phyloP scores from a whole-genome alignment of 2,797 vertebrate genomes.

The Crypturellus tataupa region DNA sequence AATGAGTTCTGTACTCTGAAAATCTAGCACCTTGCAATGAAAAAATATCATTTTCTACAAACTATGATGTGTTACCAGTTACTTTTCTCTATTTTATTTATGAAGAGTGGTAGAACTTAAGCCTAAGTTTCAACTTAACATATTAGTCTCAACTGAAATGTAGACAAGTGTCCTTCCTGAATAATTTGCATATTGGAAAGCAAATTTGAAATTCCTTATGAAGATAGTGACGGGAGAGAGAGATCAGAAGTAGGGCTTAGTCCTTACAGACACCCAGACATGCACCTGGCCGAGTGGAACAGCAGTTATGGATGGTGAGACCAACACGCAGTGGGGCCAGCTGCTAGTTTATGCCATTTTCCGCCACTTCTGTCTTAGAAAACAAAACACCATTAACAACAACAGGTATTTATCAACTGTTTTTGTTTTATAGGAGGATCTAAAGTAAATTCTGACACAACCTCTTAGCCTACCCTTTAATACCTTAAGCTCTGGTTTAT shows the following conservation, averaged over 20 bases:
- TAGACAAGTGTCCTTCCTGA: background rate
- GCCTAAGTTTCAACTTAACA: background rate
- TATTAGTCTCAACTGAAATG: background rate
- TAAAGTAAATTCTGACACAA: background rate
- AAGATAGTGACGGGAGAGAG: accelerated
- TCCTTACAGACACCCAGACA: background rate
- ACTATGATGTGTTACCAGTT: background rate
- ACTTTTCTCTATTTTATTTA: background rate
- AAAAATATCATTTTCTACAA: background rate
- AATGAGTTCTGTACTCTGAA: background rate
- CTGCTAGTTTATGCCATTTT: background rate
- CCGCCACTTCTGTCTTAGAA: background rate
- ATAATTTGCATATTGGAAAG: background rate
- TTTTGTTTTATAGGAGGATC: background rate
- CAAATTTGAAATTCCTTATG: background rate
- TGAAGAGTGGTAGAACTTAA: background rate
- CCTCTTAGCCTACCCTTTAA: background rate
- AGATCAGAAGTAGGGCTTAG: background rate
- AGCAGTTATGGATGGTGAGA: background rate
- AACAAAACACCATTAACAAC: background rate
- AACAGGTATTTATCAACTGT: background rate
- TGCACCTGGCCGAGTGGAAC: background rate
- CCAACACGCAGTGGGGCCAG: accelerated
- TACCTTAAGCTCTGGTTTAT: background rate
- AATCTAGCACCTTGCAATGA: background rate